Evolutionary conservation across 2,888 invertebrate species (phyloP).

Genomic region (Apamea crenata): DNA sequence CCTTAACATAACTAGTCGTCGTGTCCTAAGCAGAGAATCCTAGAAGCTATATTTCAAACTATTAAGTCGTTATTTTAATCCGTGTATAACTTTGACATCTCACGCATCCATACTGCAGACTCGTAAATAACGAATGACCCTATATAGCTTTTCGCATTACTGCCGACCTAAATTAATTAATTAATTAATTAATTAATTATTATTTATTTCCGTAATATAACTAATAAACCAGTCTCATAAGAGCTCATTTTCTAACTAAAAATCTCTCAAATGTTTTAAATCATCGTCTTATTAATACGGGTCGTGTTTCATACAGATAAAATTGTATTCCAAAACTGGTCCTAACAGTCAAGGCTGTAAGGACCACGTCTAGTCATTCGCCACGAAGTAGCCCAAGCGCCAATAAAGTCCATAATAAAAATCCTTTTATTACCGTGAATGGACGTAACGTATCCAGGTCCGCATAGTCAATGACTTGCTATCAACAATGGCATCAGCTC

Average conservation of each 20-base stretch:
- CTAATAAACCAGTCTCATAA: slow-evolving; percentile 17
- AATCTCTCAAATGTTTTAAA: slow-evolving; percentile 8
- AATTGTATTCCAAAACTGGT: slow-evolving; percentile 16
- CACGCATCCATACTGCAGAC: slow-evolving; percentile 47
- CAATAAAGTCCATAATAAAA: slow-evolving; percentile 51
- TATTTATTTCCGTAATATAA: slow-evolving; percentile 30
- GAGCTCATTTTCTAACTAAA: too few relatives aligned
- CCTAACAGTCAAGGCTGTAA: neutral
- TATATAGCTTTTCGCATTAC: slow-evolving; percentile 43
- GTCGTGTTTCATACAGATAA: slow-evolving; percentile 1
- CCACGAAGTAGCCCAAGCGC: slow-evolving; percentile 21
- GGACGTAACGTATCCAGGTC: slow-evolving; percentile 65
- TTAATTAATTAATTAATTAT: too few relatives aligned
- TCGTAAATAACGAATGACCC: slow-evolving; percentile 51
- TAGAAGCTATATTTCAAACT: slow-evolving; percentile 37
- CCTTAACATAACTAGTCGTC: neutral
- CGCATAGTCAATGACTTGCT: slow-evolving; percentile 70
- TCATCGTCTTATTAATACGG: neutral
- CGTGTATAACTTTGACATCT: slow-evolving; percentile 49
- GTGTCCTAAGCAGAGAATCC: slow-evolving; percentile 1
- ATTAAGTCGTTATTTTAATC: slow-evolving; percentile 28
- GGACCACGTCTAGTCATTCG: slow-evolving; percentile 4
- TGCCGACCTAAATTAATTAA: slow-evolving; percentile 23
- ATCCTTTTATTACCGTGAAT: slow-evolving; percentile 51
- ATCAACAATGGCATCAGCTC: slow-evolving; percentile 81